These are phyloP conservation scores for Siniperca obscura DNA, from an alignment of 2,797 vertebrate genomes.

Conservation along the genomic window DNA sequence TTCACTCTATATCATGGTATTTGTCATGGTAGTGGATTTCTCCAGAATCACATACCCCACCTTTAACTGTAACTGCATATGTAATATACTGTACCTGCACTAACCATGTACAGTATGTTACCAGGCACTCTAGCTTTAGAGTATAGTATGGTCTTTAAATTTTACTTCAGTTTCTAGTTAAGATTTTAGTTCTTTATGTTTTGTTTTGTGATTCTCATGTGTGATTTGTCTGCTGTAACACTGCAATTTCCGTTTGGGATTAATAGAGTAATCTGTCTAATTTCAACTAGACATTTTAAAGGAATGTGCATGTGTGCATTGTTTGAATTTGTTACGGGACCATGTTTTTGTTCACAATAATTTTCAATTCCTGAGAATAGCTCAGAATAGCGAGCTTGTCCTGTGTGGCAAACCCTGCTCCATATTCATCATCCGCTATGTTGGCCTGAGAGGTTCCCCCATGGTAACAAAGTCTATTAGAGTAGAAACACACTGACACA, in stretches of 20 bases:
- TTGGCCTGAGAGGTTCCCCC: constrained; percentile 59
- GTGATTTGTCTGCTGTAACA: not conserved
- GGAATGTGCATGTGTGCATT: not conserved
- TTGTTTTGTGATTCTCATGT: not conserved
- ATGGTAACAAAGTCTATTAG: constrained; percentile 65
- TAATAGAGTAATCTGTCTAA: not conserved
- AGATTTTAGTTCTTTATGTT: not conserved
- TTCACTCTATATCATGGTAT: no score
- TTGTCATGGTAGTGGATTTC: no score
- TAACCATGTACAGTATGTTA: not conserved
- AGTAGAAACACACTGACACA: constrained; percentile 70
- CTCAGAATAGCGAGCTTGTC: constrained; percentile 38
- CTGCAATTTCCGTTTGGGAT: not conserved
- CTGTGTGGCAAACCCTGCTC: constrained; percentile 52
- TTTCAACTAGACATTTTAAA: constrained; percentile 15
- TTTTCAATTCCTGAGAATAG: not conserved
- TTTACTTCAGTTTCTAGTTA: not conserved
- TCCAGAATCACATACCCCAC: no score
- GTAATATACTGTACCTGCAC: not conserved
- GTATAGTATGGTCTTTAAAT: not conserved
- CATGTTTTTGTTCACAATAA: constrained; percentile 19
- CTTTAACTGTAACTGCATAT: not conserved
- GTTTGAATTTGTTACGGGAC: not conserved
- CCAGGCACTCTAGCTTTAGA: not conserved
- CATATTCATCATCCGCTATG: constrained; percentile 64